phyloP scores from a whole-genome alignment of 2,797 vertebrate genomes.

The Ctenochaetus hawaiiensis region DNA sequence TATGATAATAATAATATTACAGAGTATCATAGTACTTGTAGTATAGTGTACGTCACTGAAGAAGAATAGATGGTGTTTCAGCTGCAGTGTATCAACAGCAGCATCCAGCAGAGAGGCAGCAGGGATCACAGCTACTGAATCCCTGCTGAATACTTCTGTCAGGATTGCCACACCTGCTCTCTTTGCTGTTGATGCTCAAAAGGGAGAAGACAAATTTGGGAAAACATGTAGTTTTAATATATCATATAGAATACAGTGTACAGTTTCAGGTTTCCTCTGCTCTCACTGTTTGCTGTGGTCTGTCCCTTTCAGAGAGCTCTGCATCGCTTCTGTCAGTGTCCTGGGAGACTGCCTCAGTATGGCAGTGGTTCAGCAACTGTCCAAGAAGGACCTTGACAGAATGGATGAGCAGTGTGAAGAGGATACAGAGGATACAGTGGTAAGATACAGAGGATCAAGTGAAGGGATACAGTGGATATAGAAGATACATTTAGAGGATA shows the following conservation, averaged over 20 bases:
- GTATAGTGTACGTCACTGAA: constrained; percentile 8
- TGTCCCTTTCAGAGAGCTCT: constrained; percentile 38
- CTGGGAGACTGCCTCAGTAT: constrained; percentile 56
- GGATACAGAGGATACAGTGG: constrained; percentile 37
- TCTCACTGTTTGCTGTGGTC: constrained; percentile 6
- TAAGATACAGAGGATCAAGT: constrained; percentile 36
- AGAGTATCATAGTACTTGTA: neutral
- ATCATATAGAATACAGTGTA: neutral
- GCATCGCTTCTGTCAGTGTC: constrained; percentile 56
- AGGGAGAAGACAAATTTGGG: neutral
- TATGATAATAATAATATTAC: neutral
- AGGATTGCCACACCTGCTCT: constrained; percentile 36
- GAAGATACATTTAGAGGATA: constrained; percentile 27
- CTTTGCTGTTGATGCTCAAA: constrained; percentile 26
- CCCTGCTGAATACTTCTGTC: constrained; percentile 50
- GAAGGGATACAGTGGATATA: constrained; percentile 11
- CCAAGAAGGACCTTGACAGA: constrained; percentile 68
- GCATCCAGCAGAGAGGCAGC: constrained; percentile 55
- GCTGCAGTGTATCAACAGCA: constrained; percentile 64
- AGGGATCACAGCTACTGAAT: constrained; percentile 54
- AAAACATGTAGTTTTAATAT: neutral
- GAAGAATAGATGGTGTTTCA: constrained; percentile 35
- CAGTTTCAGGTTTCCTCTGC: neutral
- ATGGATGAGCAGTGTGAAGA: constrained; percentile 64
- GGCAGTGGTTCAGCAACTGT: constrained; percentile 60